phyloP scores from a whole-genome alignment of 2,797 vertebrate species.

The Hippocampus kuda region DNA sequence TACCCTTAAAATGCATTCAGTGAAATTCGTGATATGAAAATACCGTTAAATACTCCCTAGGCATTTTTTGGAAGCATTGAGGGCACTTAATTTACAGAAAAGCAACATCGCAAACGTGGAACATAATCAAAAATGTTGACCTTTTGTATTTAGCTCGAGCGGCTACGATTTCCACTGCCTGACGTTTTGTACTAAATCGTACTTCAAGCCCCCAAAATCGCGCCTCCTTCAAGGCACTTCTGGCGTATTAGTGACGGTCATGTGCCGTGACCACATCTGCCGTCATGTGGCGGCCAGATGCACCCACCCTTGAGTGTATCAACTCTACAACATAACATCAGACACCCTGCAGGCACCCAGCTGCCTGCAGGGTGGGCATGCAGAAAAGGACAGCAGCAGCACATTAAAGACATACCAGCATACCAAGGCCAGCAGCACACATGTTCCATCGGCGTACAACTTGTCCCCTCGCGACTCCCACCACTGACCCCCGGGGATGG shows the following conservation, averaged over 20 bases:
- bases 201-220: too few species aligned
- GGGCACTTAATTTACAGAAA: too few species aligned
- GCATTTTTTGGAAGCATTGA: too few species aligned
- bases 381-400: not conserved
- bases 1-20: not conserved
- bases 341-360: too few species aligned
- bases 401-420: conserved; percentile 4
- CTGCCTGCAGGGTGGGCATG: not conserved
- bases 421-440: not conserved
- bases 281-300: conserved; percentile 4
- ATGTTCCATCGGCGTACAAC: not conserved
- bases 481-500: not conserved
- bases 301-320: not conserved
- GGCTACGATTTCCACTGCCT: too few species aligned
- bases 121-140: too few species aligned
- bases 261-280: not conserved
- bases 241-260: not conserved
- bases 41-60: too few species aligned
- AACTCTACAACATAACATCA: not conserved
- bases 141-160: too few species aligned
- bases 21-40: too few species aligned
- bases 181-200: too few species aligned
- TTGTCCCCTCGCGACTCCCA: not conserved
- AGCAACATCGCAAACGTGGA: too few species aligned
- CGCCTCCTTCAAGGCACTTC: not conserved